Evolutionary conservation across 2,888 invertebrate species (phyloP).

Genomic region (Eupithecia tripunctaria): DNA sequence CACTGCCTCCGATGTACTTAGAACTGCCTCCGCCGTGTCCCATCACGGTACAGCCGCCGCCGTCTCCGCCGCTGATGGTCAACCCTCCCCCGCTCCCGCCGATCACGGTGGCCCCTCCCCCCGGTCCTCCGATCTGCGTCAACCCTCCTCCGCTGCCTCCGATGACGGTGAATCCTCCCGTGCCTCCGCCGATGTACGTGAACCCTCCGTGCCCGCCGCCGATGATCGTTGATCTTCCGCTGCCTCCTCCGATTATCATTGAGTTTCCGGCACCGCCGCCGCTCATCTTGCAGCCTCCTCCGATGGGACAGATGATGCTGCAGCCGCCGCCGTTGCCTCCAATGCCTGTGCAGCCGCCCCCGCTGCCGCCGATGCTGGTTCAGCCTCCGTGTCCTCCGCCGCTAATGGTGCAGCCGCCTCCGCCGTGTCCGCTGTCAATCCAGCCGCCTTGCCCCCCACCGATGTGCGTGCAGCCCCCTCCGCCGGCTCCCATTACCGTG

Average conservation of each 20-base stretch:
- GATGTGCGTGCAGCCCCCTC: constrained; percentile 69
- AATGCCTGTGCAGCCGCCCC: constrained; percentile 72
- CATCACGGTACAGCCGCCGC: constrained; percentile 62
- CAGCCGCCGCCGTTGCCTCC: constrained; percentile 74
- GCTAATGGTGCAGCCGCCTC: constrained; percentile 67
- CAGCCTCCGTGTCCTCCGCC: constrained; percentile 69
- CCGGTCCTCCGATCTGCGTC: constrained; percentile 64
- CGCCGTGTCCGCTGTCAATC: constrained; percentile 65
- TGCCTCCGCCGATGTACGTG: constrained; percentile 64
- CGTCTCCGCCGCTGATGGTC: constrained; percentile 59
- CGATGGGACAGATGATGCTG: constrained; percentile 67
- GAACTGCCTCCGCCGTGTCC: constrained; percentile 65
- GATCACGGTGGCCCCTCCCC: constrained; percentile 62
- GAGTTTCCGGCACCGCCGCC: constrained; percentile 72
- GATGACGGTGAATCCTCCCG: constrained; percentile 64
- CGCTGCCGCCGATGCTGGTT: constrained; percentile 70
- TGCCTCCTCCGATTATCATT: constrained; percentile 67
- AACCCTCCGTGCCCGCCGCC: constrained; percentile 64
- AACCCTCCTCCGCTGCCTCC: constrained; percentile 69
- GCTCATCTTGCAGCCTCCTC: constrained; percentile 72
- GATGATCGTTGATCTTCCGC: constrained; percentile 62
- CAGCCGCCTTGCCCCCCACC: constrained; percentile 72
- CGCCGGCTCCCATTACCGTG: constrained; percentile 64
- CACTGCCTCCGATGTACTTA: constrained; percentile 60
- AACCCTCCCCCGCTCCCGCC: constrained; percentile 64